Evolutionary conservation across 1,140 invertebrate genomes (phyloP).

Genomic region (Drosophila yakuba): DNA sequence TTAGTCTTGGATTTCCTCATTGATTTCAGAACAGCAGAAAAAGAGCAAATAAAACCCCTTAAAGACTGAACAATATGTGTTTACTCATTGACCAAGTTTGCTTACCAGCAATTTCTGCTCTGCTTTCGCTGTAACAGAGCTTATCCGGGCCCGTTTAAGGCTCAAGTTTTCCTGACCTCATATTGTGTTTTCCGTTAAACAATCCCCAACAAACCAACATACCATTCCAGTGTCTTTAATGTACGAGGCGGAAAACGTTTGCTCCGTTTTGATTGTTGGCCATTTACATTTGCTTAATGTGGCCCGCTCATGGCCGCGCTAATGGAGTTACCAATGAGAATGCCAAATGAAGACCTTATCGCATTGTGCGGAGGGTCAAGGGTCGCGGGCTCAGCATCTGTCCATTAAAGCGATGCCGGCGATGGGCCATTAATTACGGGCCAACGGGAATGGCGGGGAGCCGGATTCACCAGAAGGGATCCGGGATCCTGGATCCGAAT

Average conservation of each 20-base stretch:
- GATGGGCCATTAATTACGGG: conserved; percentile 72
- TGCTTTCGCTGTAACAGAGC: too few relatives aligned
- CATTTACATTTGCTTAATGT: conserved; percentile 71
- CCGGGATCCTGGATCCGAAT: neutral
- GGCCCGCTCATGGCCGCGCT: conserved; percentile 51
- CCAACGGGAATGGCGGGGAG: neutral
- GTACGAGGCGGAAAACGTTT: neutral
- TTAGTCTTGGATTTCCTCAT: too few relatives aligned
- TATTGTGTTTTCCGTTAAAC: neutral
- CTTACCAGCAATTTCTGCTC: too few relatives aligned
- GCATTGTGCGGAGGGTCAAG: conserved; percentile 18
- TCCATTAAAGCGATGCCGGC: conserved; percentile 59
- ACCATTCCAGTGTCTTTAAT: conserved; percentile 22
- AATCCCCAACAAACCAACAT: conserved; percentile 13
- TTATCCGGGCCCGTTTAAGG: conserved; percentile 3
- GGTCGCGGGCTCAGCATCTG: conserved; percentile 47
- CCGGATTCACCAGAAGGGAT: neutral
- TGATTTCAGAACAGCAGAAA: too few relatives aligned
- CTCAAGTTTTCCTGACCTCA: neutral
- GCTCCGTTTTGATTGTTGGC: conserved; percentile 42
- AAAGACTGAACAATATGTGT: too few relatives aligned
- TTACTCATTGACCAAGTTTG: too few relatives aligned
- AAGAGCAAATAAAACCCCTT: too few relatives aligned
- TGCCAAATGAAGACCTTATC: conserved; percentile 52
- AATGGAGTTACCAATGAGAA: conserved; percentile 67